A percentile compares a stretch with the other conserved stretches of the same genome.
These are phyloP conservation scores for Panagrolaimus sp. DNA, from an alignment of 1,140 invertebrate species.

Conservation along the genomic window DNA sequence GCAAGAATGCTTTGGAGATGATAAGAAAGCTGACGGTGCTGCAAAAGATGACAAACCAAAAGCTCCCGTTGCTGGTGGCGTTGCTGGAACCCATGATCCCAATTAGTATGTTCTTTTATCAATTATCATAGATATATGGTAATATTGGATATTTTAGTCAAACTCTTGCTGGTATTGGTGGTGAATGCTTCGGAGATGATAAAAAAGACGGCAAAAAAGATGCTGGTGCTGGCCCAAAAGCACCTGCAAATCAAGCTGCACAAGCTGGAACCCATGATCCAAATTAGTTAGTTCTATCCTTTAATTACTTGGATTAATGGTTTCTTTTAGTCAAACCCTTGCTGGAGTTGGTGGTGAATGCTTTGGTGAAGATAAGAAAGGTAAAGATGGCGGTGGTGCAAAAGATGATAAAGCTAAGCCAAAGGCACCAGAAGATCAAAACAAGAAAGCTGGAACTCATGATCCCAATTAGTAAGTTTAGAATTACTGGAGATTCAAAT, in stretches of 20 bases:
- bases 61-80: not conserved
- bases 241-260: not conserved
- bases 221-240: not conserved
- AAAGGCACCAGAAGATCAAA: conserved; percentile 14
- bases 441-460: conserved; percentile 15
- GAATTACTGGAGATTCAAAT: conserved; percentile 1
- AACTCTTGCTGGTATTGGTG: not conserved
- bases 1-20: conserved; percentile 34
- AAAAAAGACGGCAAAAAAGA: not conserved
- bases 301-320: conserved; percentile 6
- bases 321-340: not conserved
- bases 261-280: conserved; percentile 23
- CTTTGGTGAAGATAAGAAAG: conserved; percentile 9
- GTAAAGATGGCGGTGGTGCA: not conserved
- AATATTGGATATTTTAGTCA: not conserved
- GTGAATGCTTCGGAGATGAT: not conserved
- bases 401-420: not conserved
- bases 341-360: not conserved
- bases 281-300: conserved; percentile 22
- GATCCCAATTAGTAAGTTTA: conserved; percentile 20
- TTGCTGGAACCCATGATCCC: conserved; percentile 18
- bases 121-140: not conserved
- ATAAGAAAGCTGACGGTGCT: conserved; percentile 30
- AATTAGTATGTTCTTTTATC: not conserved
- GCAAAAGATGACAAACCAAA: not conserved